Base-by-base conservation (phyloP, 2,797 vertebrate species). In the Sciaenops ocellatus region DNA sequence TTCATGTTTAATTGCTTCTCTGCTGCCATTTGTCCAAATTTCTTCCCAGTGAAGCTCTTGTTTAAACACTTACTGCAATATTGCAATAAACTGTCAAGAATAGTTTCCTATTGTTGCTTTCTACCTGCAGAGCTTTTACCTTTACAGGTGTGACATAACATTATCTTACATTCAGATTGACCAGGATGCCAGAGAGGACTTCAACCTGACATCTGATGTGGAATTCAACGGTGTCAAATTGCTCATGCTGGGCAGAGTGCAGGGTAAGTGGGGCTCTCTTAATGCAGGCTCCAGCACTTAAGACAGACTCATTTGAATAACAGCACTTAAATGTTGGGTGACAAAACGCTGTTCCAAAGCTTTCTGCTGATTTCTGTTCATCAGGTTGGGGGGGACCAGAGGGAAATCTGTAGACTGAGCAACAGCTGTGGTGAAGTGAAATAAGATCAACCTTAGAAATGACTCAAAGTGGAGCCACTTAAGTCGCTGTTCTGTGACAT, bases 211-310 rank as follows among this genome's bases (percentile, higher is more conserved):
- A 17, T 97, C 96, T 47, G 97, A 96, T 30, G 93, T 90, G 51
- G 97, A 98, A 82, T 97, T 99, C 93, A 97, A 96, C 87, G 94
- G 95, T 80, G 85, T 98, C 87, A 97, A 95, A 84, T 96, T 95
- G 15, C 93, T 99, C 13, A 69, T 93, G 41, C 90, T 99, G 75
- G 98, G 98, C 50, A 97, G 95, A 92, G 94, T 97, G 88, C 92
- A 89, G 57, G 97, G 98, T 99, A 93, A 96, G 96, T 94, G 55
- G 69, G 24, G 47, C n/a, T 60, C 34, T 67, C 11, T 55, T 0
- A n/a, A 28, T 22, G 22, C 55, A 48, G 20, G 44, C 64, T 38
- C 3, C 41, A 74, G 41, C 65, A 72, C 61, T 87, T 70, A 69
- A 28, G 20, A 77, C 69, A 20, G 6, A 56, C 67, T 69, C 59